Evolutionary conservation across 2,888 invertebrate genomes (phyloP).

Genomic region (Isoperla grammatica): DNA sequence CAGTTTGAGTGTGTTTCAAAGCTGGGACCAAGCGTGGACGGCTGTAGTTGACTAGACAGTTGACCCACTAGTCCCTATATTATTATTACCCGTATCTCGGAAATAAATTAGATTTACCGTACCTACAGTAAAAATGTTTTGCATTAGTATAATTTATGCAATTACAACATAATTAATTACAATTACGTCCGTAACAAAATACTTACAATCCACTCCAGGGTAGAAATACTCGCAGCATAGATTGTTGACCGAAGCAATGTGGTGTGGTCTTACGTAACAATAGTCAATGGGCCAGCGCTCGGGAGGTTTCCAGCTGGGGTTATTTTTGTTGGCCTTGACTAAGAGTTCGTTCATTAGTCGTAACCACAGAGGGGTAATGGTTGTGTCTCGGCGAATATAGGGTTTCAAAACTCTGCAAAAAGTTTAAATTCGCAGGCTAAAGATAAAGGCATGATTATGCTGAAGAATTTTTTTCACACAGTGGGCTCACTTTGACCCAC

Average conservation of each 20-base stretch:
- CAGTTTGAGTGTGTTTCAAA: no score
- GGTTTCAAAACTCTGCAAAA: conserved; percentile 63
- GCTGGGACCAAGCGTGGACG: no score
- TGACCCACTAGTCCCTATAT: no score
- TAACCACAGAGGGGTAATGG: conserved; percentile 63
- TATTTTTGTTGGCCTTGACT: conserved; percentile 45
- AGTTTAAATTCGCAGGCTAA: background rate
- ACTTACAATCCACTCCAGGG: conserved; percentile 87
- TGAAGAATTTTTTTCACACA: background rate
- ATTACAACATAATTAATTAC: background rate
- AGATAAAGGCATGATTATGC: background rate
- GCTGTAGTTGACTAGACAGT: no score
- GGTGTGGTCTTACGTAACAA: conserved; percentile 81
- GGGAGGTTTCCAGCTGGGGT: conserved; percentile 43
- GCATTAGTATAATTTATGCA: background rate
- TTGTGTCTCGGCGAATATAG: conserved; percentile 69
- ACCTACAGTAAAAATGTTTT: background rate
- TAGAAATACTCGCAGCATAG: conserved; percentile 81
- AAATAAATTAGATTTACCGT: background rate
- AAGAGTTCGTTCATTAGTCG: conserved; percentile 60
- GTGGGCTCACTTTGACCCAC: background rate
- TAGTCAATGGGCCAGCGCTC: conserved; percentile 66
- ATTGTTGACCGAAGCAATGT: conserved; percentile 81
- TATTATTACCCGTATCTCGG: background rate
- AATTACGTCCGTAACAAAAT: conserved; percentile 1